Evolutionary conservation across 2,797 vertebrate genomes (phyloP).

Genomic region (Scyliorhinus canicula): DNA sequence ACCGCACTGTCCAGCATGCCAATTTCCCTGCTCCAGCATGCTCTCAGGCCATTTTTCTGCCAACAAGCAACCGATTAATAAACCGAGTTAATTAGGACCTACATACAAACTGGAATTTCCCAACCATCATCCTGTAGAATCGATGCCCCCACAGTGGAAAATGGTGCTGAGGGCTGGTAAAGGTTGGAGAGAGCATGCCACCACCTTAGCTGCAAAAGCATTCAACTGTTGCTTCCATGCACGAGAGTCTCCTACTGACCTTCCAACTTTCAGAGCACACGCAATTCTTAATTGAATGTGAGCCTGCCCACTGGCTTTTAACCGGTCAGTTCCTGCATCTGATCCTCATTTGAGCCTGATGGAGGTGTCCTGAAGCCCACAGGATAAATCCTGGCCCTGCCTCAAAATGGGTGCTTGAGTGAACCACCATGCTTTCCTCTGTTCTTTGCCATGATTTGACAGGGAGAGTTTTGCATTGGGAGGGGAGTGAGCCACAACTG

Average conservation of each 20-base stretch:
- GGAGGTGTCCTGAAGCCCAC: neutral
- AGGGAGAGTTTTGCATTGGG: neutral
- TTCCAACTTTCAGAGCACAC: too few relatives aligned
- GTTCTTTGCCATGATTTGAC: conserved; percentile 1
- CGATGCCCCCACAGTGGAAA: neutral
- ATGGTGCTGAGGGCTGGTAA: neutral
- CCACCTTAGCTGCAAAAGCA: neutral
- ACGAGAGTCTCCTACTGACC: too few relatives aligned
- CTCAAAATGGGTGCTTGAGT: neutral
- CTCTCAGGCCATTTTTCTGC: too few relatives aligned
- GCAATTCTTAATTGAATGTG: too few relatives aligned
- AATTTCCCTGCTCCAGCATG: neutral
- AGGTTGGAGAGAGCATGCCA: neutral
- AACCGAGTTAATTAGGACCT: neutral
- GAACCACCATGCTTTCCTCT: neutral
- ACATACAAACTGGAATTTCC: neutral
- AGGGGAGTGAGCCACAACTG: neutral
- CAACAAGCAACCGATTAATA: neutral
- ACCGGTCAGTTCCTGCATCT: neutral
- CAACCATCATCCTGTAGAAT: too few relatives aligned
- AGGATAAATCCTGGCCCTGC: neutral
- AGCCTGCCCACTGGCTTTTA: neutral
- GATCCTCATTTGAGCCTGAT: neutral
- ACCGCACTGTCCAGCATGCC: neutral
- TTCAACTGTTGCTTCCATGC: neutral